Conservation (phyloP, 2,888 invertebrate genomes). For the Ochlodes sylvanus region DNA sequence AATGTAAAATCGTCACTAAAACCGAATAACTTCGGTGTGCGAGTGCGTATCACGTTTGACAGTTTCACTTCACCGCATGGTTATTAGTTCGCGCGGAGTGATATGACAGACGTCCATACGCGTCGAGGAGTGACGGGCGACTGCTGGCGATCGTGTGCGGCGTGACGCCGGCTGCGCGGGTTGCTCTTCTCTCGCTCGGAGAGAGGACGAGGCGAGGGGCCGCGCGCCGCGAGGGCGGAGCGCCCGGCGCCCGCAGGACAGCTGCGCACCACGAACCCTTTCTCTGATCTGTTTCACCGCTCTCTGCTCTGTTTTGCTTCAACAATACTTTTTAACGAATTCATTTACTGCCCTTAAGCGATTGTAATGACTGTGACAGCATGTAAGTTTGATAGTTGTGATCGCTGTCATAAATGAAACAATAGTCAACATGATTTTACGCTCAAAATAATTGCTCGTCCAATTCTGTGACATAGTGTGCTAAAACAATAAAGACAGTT, state of each 20-base stretch:
- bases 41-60: slow-evolving; percentile 81
- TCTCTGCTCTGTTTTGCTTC: slow-evolving; percentile 43
- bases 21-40: slow-evolving; percentile 69
- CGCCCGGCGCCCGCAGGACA: slow-evolving; percentile 79
- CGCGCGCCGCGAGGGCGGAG: slow-evolving; percentile 50
- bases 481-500: slow-evolving; percentile 47
- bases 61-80: slow-evolving; percentile 85
- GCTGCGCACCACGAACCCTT: slow-evolving; percentile 78
- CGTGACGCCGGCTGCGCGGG: slow-evolving; percentile 48
- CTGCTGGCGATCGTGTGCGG: slow-evolving; percentile 51
- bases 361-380: neutral
- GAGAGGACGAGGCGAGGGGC: slow-evolving; percentile 75
- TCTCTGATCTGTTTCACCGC: slow-evolving; percentile 69
- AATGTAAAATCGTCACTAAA: slow-evolving; percentile 60
- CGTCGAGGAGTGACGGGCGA: slow-evolving; percentile 75
- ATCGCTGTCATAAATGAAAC: neutral
- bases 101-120: slow-evolving; percentile 67
- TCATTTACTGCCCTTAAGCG: neutral
- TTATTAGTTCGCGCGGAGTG: slow-evolving; percentile 64
- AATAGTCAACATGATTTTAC: neutral
- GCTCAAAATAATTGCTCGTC: neutral
- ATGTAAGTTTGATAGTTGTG: neutral
- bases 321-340: slow-evolving; percentile 8
- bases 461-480: slow-evolving; percentile 7
- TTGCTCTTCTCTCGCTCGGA: slow-evolving; percentile 57